These are phyloP conservation scores for Vireo griseus DNA, from an alignment of 2,797 vertebrate species.

Conservation along the genomic window DNA sequence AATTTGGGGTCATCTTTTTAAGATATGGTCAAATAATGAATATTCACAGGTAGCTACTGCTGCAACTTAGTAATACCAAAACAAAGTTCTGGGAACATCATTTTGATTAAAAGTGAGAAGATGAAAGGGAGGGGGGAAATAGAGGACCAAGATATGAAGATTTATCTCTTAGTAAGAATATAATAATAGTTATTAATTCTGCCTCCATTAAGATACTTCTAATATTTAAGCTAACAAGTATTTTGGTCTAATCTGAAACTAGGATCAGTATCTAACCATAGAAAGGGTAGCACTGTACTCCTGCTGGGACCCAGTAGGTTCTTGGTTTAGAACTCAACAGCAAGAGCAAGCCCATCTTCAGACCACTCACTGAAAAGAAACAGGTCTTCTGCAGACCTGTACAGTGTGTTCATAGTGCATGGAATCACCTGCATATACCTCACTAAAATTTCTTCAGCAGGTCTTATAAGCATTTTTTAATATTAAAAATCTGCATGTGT, in stretches of 20 bases:
- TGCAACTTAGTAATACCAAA: not conserved
- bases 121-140: not conserved
- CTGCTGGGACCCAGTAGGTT: not conserved
- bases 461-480: not conserved
- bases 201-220: not conserved
- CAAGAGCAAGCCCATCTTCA: not conserved
- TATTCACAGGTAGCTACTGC: not conserved
- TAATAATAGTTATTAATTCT: not conserved
- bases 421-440: not conserved
- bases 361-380: not conserved
- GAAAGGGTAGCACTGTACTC: not conserved
- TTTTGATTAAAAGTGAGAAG: not conserved
- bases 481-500: not conserved
- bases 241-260: not conserved
- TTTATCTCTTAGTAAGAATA: not conserved
- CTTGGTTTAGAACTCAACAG: not conserved
- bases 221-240: not conserved
- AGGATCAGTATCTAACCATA: not conserved
- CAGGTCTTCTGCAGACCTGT: not conserved
- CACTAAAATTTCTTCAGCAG: not conserved
- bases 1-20: not conserved
- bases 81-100: not conserved
- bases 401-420: not conserved
- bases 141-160: accelerated
- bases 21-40: not conserved